phyloP scores from a whole-genome alignment of 2,888 invertebrate genomes.

The Platycheirus rosarum region DNA sequence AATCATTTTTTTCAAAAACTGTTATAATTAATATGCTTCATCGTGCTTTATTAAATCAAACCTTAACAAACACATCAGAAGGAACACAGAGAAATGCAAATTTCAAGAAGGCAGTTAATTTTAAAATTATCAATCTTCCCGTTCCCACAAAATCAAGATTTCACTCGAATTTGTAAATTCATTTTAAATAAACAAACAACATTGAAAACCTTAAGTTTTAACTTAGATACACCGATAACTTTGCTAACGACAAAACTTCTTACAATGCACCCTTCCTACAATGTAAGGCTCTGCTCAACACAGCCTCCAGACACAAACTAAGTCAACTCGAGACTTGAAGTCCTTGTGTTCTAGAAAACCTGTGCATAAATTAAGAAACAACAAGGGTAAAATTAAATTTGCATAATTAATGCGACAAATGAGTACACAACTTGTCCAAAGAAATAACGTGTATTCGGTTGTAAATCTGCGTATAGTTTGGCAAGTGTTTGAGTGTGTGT shows the following conservation, averaged over 20 bases:
- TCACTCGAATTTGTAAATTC: too few species aligned
- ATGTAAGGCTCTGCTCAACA: conserved; percentile 26
- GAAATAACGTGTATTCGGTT: conserved; percentile 45
- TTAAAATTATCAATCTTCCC: too few species aligned
- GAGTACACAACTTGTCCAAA: conserved; percentile 60
- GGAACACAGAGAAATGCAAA: too few species aligned
- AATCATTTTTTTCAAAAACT: too few species aligned
- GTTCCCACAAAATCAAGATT: too few species aligned
- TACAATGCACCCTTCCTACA: conserved; percentile 22
- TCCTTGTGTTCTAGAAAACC: conserved; percentile 22
- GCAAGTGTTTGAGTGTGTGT: neutral
- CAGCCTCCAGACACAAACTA: conserved; percentile 50
- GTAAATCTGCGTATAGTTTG: conserved; percentile 21
- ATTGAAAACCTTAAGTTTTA: too few species aligned
- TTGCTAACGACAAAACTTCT: conserved; percentile 9
- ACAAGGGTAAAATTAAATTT: conserved; percentile 55
- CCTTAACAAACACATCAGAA: too few species aligned
- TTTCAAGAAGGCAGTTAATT: too few species aligned
- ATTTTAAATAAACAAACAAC: too few species aligned
- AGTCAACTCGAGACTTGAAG: conserved; percentile 8
- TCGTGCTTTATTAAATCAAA: too few species aligned
- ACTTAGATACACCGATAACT: conserved; percentile 37
- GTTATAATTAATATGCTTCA: too few species aligned
- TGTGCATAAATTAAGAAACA: conserved; percentile 53
- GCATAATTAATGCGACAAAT: conserved; percentile 71